These are phyloP conservation scores for Clarias pachynema DNA, from an alignment of 2,797 vertebrate species.

Conservation along the genomic window DNA sequence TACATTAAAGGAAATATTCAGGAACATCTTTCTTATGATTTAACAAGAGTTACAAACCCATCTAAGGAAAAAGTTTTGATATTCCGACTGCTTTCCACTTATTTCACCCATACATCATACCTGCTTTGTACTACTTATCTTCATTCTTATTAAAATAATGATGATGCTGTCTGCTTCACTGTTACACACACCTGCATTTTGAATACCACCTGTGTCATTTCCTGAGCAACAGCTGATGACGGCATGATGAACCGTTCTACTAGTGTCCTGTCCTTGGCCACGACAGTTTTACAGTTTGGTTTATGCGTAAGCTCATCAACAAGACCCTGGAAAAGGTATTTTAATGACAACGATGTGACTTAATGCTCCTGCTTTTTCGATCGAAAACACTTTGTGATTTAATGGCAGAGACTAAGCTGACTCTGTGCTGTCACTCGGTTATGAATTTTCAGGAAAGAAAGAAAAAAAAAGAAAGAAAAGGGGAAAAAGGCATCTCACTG, in stretches of 20 bases:
- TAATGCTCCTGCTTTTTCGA: slow-evolving; percentile 16
- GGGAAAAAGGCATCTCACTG: slow-evolving; percentile 63
- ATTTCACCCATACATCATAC: background rate
- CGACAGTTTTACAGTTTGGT: slow-evolving; percentile 36
- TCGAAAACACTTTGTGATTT: background rate
- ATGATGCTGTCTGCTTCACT: background rate
- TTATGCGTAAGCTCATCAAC: slow-evolving; percentile 23
- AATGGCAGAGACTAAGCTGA: background rate
- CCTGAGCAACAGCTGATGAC: slow-evolving; percentile 15
- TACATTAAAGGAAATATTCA: no score
- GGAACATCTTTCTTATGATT: no score
- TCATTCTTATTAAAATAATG: no score
- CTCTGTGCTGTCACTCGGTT: background rate
- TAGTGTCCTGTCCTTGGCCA: slow-evolving; percentile 1
- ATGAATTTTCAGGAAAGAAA: slow-evolving; percentile 17
- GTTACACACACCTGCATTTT: slow-evolving; percentile 16
- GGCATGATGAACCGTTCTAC: slow-evolving; percentile 14
- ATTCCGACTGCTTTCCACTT: background rate
- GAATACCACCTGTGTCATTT: background rate
- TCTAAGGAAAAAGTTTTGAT: background rate
- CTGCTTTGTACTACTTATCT: background rate
- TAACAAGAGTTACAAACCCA: background rate
- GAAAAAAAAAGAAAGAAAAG: background rate
- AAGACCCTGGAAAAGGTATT: background rate
- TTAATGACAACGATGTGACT: slow-evolving; percentile 17